Conservation (phyloP, 2,888 invertebrate species). For the Galerucella pusilla region DNA sequence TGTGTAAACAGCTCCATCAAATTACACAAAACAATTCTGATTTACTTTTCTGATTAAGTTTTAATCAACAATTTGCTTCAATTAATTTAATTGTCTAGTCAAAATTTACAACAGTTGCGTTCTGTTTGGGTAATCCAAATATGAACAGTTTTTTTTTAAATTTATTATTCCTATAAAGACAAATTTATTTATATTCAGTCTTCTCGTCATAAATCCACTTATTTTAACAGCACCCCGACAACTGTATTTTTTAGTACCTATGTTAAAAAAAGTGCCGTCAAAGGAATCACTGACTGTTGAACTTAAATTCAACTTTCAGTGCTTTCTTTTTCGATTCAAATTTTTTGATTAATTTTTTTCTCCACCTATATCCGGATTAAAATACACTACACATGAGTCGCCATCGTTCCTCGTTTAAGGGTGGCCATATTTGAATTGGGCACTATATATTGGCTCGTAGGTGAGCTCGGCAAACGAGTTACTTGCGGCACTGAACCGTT, state of each 20-base stretch:
- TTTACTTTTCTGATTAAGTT: slow-evolving; percentile 57
- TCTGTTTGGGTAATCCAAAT: slow-evolving; percentile 53
- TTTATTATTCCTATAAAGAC: slow-evolving; percentile 36
- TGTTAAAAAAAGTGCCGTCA: background rate
- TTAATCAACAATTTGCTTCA: slow-evolving; percentile 62
- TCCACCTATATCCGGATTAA: slow-evolving; percentile 28
- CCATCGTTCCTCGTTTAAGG: slow-evolving; percentile 73
- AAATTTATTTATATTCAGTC: slow-evolving; percentile 53
- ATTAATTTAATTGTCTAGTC: slow-evolving; percentile 62
- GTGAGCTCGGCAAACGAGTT: slow-evolving; percentile 65
- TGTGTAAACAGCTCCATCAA: slow-evolving; percentile 1
- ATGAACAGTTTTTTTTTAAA: slow-evolving; percentile 43
- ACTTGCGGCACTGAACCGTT: slow-evolving; percentile 69
- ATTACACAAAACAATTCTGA: slow-evolving; percentile 51
- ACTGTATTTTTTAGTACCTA: slow-evolving; percentile 13
- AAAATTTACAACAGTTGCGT: slow-evolving; percentile 52
- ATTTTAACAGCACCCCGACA: slow-evolving; percentile 41
- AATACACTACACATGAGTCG: slow-evolving; percentile 73
- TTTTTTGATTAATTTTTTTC: slow-evolving; percentile 17
- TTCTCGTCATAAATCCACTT: slow-evolving; percentile 55
- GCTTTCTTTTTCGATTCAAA: slow-evolving; percentile 4
- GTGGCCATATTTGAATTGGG: slow-evolving; percentile 70
- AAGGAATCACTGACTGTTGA: slow-evolving; percentile 18
- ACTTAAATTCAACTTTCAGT: slow-evolving; percentile 9
- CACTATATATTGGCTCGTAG: slow-evolving; percentile 69